Conservation (phyloP, 92 coral and sea anemone species). For the Porites lobata region DNA sequence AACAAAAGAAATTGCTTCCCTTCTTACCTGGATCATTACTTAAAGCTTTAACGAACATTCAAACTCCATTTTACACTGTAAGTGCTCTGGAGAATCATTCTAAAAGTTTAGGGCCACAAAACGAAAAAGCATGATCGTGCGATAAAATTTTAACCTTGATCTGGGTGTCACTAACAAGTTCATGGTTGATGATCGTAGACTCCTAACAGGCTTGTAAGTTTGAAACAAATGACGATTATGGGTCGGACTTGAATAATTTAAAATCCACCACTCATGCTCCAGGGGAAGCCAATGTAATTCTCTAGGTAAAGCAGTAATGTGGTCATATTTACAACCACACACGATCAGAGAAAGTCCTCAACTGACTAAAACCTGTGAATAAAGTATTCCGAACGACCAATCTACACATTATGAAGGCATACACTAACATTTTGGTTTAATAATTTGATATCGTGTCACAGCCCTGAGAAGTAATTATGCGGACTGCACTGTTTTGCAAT, state of each 20-base stretch:
- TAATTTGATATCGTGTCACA: not conserved
- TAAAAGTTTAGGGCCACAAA: no score
- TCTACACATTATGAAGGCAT: conserved; percentile 12
- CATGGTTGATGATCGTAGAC: conserved; percentile 12
- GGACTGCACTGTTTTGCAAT: no score
- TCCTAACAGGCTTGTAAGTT: not conserved
- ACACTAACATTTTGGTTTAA: not conserved
- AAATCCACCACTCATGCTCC: not conserved
- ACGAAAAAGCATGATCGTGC: no score
- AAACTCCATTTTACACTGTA: no score
- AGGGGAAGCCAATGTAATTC: not conserved
- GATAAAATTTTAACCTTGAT: no score
- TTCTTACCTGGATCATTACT: no score
- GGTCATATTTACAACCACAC: conserved; percentile 2
- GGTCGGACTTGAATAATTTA: not conserved
- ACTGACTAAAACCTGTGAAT: not conserved
- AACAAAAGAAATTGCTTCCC: no score
- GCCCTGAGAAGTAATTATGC: no score
- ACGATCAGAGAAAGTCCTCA: not conserved
- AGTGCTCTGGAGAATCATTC: no score
- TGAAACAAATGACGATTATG: not conserved
- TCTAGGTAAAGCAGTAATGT: not conserved
- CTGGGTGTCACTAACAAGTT: not conserved
- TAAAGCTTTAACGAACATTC: no score
- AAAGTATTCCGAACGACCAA: not conserved